Evolutionary conservation across 2,888 invertebrate genomes (phyloP).

Genomic region (Malthinus seriepunctatus): DNA sequence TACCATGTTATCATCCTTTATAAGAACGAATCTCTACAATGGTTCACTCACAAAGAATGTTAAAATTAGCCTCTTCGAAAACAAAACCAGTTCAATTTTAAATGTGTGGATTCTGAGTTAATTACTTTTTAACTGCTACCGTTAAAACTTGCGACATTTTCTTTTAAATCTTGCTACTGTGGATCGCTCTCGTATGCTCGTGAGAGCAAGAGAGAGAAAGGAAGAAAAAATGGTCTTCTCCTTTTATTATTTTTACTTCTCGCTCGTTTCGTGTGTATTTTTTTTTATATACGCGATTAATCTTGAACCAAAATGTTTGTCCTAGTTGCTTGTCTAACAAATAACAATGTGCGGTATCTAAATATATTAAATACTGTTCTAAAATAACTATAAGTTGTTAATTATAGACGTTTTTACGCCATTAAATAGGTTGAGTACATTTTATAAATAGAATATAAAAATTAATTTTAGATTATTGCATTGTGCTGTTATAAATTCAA

Average conservation of each 20-base stretch:
- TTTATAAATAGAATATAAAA: constrained; percentile 5
- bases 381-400: constrained; percentile 6
- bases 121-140: constrained; percentile 14
- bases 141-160: constrained; percentile 1
- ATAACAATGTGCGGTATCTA: constrained; percentile 3
- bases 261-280: too few relatives aligned
- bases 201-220: too few relatives aligned
- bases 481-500: too few relatives aligned
- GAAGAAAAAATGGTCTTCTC: too few relatives aligned
- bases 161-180: too few relatives aligned
- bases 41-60: too few relatives aligned
- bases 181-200: too few relatives aligned
- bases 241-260: too few relatives aligned
- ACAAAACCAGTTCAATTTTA: constrained; percentile 14
- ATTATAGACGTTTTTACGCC: constrained; percentile 6
- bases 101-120: constrained; percentile 15
- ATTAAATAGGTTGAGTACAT: constrained; percentile 3
- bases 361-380: constrained; percentile 2
- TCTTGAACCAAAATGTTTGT: constrained; percentile 4
- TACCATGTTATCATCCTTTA: too few relatives aligned
- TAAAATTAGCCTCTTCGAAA: too few relatives aligned
- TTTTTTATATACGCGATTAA: not conserved
- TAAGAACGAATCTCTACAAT: too few relatives aligned
- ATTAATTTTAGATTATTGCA: constrained; percentile 1
- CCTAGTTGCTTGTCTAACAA: not conserved